phyloP scores from a whole-genome alignment of 2,113 vertebrate species.

The Malaclemys terrapin region DNA sequence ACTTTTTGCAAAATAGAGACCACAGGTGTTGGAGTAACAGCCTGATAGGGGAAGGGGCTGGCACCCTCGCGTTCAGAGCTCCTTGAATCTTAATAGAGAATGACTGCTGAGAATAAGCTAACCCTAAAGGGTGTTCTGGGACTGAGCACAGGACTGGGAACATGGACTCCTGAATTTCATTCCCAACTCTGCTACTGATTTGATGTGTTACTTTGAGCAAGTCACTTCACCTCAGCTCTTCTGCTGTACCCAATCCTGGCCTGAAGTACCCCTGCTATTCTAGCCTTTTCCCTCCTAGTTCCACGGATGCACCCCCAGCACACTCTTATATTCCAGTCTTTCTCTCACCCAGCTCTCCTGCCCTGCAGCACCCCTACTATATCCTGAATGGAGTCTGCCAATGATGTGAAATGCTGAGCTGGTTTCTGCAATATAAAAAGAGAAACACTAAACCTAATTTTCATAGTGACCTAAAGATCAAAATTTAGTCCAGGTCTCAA shows the following conservation, averaged over 20 bases:
- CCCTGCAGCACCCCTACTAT: background rate
- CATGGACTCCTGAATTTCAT: background rate
- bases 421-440: background rate
- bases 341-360: background rate
- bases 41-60: background rate
- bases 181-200: background rate
- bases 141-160: background rate
- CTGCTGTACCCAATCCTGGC: background rate
- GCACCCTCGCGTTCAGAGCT: no score
- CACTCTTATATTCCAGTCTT: background rate
- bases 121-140: background rate
- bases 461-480: background rate
- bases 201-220: background rate
- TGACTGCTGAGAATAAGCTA: background rate
- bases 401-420: background rate
- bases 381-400: background rate
- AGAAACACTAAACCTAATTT: background rate
- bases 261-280: background rate
- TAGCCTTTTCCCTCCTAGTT: background rate
- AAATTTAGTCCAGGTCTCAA: background rate
- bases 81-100: background rate
- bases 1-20: background rate
- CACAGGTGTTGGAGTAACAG: no score
- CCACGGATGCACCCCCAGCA: background rate
- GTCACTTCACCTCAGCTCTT: background rate